Percentiles rank a stretch among this genome's conserved stretches.
Evolutionary conservation across 1,140 invertebrate genomes (phyloP).

Genomic region (Scaptomyza pallida): DNA sequence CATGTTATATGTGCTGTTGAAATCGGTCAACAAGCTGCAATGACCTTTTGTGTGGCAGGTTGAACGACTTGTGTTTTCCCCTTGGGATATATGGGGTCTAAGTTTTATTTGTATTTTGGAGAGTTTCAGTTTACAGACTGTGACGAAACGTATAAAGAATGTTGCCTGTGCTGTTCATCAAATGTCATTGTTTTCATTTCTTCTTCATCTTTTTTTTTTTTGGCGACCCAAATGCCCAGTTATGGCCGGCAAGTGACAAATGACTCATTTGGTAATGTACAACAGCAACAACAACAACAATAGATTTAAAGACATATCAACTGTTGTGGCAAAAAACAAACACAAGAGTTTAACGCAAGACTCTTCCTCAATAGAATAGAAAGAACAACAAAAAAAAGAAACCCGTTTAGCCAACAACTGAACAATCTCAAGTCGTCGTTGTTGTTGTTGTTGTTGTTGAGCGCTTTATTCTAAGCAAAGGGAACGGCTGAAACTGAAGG

Average conservation of each 20-base stretch:
- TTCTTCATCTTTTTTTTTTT: slow-evolving; percentile 8
- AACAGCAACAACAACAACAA: slow-evolving; percentile 50
- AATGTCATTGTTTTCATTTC: slow-evolving; percentile 55
- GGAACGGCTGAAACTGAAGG: slow-evolving; percentile 40
- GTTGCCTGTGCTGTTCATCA: slow-evolving; percentile 36
- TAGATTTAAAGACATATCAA: slow-evolving; percentile 15
- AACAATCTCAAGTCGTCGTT: slow-evolving; percentile 13
- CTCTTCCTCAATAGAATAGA: slow-evolving; percentile 31
- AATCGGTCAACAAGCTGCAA: slow-evolving; percentile 53
- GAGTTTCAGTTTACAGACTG: slow-evolving; percentile 36
- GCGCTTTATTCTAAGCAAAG: slow-evolving; percentile 26
- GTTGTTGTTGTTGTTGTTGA: no score
- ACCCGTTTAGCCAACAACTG: slow-evolving; percentile 28
- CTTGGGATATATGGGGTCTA: neutral
- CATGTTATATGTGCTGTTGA: slow-evolving; percentile 17
- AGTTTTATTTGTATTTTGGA: no score
- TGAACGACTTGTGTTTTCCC: slow-evolving; percentile 55
- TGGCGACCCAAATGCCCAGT: slow-evolving; percentile 38
- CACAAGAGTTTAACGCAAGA: neutral
- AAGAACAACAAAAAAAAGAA: slow-evolving; percentile 6
- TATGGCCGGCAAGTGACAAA: slow-evolving; percentile 31
- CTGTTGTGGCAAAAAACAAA: slow-evolving; percentile 7
- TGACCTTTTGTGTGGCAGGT: slow-evolving; percentile 66
- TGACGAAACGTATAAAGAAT: slow-evolving; percentile 44
- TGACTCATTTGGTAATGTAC: slow-evolving; percentile 59